Base-by-base conservation (phyloP, 2,888 invertebrate species). In the Ommatoiulus sabulosus region DNA sequence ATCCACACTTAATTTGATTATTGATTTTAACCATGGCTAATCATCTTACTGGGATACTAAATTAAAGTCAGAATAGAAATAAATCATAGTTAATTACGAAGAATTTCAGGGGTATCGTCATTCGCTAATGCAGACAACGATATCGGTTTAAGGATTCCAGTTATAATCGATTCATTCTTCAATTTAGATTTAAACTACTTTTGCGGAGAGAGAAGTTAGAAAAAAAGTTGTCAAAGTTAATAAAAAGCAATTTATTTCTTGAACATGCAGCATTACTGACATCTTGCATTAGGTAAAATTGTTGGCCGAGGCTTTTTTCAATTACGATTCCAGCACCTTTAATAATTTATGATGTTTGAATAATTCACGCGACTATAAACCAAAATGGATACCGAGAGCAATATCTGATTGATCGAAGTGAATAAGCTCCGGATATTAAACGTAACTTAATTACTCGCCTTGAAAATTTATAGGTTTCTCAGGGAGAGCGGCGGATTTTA, bases 381-480 rank as follows among this genome's bases (percentile, higher is more conserved):
- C 24, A 72, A 20, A 3, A 72, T 7, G 72, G n/a, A 80, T 35
- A 72, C 35, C 35, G 35, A 35, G 80, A 35, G 35, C 80, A 10
- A 48, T 80, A 12, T 80, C 35, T 35, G 35, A 12, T 80, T 80
- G 35, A 80, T 80, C 35, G 12, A 12, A 35, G 35, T 80, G 57
- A 57, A n/a, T 57, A n/a, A n/a, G n/a, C 3, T n/a, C n/a, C 3
- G n/a, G 4, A 12, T 57, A 12, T 7, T 35, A 35, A 80, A 35
- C 24, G 80, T 8, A 80, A 80, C 35, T 80, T 80, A 80, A 80
- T 80, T 80, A 80, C 80, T 35, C 35, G 80, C 12, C 80, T 80
- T 80, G 35, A 12, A 35, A 80, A 15, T 80, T 35, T 80, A 80
- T 80, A 15, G 35, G 35, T 35, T 80, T 80, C 35, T 35, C 12